Evolutionary conservation across 37 sponge, comb jelly and placozoan genomes (phyloP), one percentile per base, ranked within the genome.

Genomic region (Eunapius fragilis): DNA sequence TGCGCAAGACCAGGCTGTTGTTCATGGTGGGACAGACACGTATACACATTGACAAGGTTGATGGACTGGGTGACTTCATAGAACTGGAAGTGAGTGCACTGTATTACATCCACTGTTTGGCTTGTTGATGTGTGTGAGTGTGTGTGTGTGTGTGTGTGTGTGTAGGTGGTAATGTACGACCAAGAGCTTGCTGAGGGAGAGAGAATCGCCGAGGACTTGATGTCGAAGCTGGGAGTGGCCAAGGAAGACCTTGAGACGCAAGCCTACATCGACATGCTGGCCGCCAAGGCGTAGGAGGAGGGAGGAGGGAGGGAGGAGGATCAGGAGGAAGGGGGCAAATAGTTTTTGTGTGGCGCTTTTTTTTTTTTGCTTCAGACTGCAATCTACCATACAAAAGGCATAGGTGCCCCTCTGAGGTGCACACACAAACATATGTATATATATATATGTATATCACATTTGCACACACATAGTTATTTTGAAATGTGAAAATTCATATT

Each of bases 1-100:
- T 95, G 30, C 88, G 69, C 68, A 95, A 95, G 82, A 79, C 32
- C 4, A 33, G 95, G 25, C 72, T 82, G 69, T 75, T 95, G 38
- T 92, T 86, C 31, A 48, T 92, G 68, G 89, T 95, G 5, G 95
- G 93, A 12, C 95, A 95, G 76, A 95, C 95, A 14, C 73, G 95
- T 47, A 68, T 95, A 19, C 95, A 95, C 75, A 70, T 95, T 35
- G 95, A 95, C 73, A 38, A 30, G 7, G 95, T 95, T 4, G 87
- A 95, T 24, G 81, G 84, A 0, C 84, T 95, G 0, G 95, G 95
- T 24, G 67, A 91, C 83, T 95, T 89, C 68, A 25, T 95, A 34
- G 95, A 95, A 72, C 83, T 95, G 32, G 95, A 95, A 85, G 95
- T 91, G 58, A 37, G 81, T 2, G n/a, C n/a, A n/a, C n/a, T n/a